Evolutionary conservation across 2,797 vertebrate genomes (phyloP).

Genomic region (Sebastes umbrosus): DNA sequence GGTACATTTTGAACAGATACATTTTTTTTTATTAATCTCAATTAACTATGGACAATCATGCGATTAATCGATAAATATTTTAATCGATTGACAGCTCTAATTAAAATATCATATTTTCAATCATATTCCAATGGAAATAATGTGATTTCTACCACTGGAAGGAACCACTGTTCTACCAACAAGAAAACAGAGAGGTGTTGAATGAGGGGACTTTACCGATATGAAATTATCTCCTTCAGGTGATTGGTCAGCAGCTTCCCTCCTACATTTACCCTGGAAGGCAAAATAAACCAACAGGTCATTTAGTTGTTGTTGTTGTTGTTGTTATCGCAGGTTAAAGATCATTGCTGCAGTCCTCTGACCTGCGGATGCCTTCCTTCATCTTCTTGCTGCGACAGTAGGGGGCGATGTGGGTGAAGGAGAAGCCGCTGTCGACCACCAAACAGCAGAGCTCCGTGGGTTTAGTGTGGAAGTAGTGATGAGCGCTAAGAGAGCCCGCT

Average conservation of each 20-base stretch:
- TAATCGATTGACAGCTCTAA: too few relatives aligned
- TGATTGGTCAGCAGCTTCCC: slow-evolving; percentile 98
- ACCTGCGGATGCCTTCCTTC: slow-evolving; percentile 96
- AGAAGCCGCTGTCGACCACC: slow-evolving; percentile 96
- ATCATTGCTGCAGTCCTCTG: not conserved
- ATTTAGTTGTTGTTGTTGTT: not conserved
- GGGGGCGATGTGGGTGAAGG: slow-evolving; percentile 95
- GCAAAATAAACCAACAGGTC: not conserved
- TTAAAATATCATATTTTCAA: too few relatives aligned
- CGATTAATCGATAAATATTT: too few relatives aligned
- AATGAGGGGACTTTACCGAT: slow-evolving; percentile 82
- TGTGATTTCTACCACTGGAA: not conserved
- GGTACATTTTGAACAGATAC: too few relatives aligned
- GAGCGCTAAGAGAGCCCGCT: slow-evolving; percentile 93
- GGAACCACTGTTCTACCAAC: too few relatives aligned
- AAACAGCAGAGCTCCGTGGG: slow-evolving; percentile 92
- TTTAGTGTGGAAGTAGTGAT: slow-evolving; percentile 91
- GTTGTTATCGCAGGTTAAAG: fast-evolving
- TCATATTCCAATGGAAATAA: not conserved
- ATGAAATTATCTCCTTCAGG: slow-evolving; percentile 98
- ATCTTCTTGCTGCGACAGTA: slow-evolving; percentile 96
- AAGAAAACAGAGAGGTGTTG: not conserved
- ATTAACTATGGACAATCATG: too few relatives aligned
- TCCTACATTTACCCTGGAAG: slow-evolving; percentile 92
- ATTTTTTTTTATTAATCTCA: too few relatives aligned